A percentile compares a stretch with the other conserved stretches of the same genome.
Conservation (phyloP, 1,140 invertebrate genomes). For the Zaprionus gabonicus region DNA sequence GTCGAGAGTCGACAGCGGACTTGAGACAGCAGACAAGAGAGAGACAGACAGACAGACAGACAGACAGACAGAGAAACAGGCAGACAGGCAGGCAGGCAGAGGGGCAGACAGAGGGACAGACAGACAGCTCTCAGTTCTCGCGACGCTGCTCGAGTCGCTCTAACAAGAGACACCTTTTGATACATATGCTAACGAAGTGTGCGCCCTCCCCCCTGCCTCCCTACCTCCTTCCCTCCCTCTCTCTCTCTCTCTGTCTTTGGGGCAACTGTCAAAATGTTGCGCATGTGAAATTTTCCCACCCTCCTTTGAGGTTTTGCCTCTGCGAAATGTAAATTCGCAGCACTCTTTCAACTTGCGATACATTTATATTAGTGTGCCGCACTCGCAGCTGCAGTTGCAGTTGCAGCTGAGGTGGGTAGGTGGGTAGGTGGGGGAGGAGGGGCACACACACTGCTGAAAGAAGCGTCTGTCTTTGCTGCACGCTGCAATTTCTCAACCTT, state of each 20-base stretch:
- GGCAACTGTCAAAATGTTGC: slow-evolving; percentile 74
- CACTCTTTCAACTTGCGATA: slow-evolving; percentile 45
- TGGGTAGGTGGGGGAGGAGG: too few relatives aligned
- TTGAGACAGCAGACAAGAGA: slow-evolving; percentile 10
- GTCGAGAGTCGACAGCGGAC: slow-evolving; percentile 55
- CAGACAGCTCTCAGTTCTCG: background rate
- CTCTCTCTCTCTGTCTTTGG: slow-evolving; percentile 16
- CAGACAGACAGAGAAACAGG: slow-evolving; percentile 1
- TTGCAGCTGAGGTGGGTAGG: background rate
- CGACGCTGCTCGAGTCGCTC: background rate
- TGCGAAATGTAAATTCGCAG: slow-evolving; percentile 69
- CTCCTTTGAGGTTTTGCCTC: slow-evolving; percentile 65
- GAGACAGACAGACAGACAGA: background rate
- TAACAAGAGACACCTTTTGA: slow-evolving; percentile 68
- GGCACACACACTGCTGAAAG: slow-evolving; percentile 1
- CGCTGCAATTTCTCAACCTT: slow-evolving; percentile 56
- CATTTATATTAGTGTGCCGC: slow-evolving; percentile 75
- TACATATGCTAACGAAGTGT: slow-evolving; percentile 74
- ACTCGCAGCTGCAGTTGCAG: slow-evolving; percentile 14
- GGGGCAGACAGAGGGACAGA: background rate
- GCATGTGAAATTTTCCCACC: slow-evolving; percentile 78
- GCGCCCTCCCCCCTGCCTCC: background rate
- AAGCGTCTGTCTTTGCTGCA: slow-evolving; percentile 3
- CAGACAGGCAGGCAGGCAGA: background rate
- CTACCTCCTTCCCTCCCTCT: background rate